Conservation (phyloP, 1,140 invertebrate genomes). For the Phortica variegata region DNA sequence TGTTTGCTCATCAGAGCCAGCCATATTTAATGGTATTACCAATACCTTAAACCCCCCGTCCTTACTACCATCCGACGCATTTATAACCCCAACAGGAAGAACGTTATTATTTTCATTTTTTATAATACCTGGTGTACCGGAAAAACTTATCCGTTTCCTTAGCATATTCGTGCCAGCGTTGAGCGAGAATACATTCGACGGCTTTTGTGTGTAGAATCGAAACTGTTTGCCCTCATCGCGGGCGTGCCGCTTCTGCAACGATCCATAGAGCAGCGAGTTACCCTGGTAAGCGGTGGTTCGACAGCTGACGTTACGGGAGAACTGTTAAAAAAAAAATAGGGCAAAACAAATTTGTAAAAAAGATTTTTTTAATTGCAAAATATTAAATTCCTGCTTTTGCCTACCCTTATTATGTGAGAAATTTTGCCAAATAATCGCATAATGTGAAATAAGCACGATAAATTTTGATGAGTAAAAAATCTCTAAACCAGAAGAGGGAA, state of each 20-base stretch:
- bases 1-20: conserved; percentile 18
- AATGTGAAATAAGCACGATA: conserved; percentile 4
- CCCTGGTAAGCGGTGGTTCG: no score
- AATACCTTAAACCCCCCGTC: conserved; percentile 38
- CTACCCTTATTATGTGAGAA: conserved; percentile 10
- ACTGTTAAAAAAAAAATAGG: conserved; percentile 4
- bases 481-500: conserved; percentile 3
- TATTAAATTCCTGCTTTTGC: no score
- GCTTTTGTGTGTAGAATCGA: conserved; percentile 18
- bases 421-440: conserved; percentile 34
- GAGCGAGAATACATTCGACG: conserved; percentile 15
- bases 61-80: conserved; percentile 16
- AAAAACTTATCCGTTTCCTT: conserved; percentile 30
- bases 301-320: no score
- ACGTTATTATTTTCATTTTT: not conserved
- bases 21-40: conserved; percentile 39
- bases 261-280: no score
- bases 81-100: conserved; percentile 32
- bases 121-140: conserved; percentile 4
- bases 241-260: no score
- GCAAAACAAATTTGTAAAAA: conserved; percentile 3
- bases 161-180: conserved; percentile 22
- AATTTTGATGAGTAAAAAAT: conserved; percentile 10
- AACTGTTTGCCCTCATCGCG: no score
- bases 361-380: conserved; percentile 19